A percentile compares a stretch with the other conserved stretches of the same genome.
phyloP scores from a whole-genome alignment of 2,797 vertebrate species.

The Chelidonichthys spinosus region DNA sequence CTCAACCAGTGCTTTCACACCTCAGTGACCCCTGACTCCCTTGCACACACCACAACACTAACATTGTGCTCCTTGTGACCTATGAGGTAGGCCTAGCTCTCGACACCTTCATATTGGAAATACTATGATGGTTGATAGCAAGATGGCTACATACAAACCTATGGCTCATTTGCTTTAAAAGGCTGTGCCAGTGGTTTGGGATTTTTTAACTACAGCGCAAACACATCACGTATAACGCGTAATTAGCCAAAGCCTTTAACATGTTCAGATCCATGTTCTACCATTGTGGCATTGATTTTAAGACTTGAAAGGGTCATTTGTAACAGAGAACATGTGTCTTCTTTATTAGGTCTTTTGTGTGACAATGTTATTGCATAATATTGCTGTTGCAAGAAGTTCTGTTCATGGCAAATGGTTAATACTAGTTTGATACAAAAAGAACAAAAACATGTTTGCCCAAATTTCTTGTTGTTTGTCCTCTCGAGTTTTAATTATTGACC shows the following conservation, averaged over 20 bases:
- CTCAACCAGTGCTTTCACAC: conserved; percentile 36
- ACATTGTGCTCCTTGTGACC: conserved; percentile 49
- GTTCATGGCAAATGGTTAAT: not conserved
- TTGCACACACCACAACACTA: conserved; percentile 29
- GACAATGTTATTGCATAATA: not conserved
- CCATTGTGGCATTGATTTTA: not conserved
- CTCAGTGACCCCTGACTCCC: conserved; percentile 39
- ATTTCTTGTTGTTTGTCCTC: not conserved
- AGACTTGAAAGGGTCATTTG: not conserved
- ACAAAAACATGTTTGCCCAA: not conserved
- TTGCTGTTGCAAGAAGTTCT: not conserved
- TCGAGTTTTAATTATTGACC: not conserved
- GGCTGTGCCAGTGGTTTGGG: not conserved
- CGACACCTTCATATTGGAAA: conserved; percentile 27
- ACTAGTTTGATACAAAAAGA: not conserved
- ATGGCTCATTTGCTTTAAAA: not conserved
- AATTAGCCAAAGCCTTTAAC: not conserved
- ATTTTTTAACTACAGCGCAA: not conserved
- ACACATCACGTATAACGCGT: not conserved
- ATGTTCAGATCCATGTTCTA: not conserved
- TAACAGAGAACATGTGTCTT: not conserved
- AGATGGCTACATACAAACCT: not conserved
- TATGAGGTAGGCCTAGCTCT: conserved; percentile 24
- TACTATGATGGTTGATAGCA: not conserved
- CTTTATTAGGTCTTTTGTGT: not conserved